A percentile compares a stretch with the other conserved stretches of the same genome.
phyloP scores from a whole-genome alignment of 2,797 vertebrate species.

The Phoebastria nigripes region DNA sequence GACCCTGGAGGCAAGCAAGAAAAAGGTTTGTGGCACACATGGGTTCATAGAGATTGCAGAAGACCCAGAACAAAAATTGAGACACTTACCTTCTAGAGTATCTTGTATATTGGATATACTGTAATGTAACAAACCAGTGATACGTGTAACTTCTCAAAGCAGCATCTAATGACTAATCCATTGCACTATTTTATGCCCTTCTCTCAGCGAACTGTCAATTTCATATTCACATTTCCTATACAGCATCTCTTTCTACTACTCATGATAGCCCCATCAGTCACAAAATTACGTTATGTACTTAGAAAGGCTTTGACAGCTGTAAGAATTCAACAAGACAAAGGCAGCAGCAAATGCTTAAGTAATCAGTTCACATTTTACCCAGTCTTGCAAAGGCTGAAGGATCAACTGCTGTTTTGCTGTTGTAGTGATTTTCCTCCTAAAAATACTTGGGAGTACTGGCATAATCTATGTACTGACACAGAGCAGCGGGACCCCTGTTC shows the following conservation, averaged over 20 bases:
- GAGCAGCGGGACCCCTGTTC: neutral
- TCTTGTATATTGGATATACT: neutral
- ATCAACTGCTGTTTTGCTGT: neutral
- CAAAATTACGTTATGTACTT: neutral
- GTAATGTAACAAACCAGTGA: neutral
- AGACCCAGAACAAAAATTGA: neutral
- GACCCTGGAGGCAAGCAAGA: neutral
- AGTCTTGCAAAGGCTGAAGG: neutral
- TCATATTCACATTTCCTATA: neutral
- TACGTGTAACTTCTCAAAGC: neutral
- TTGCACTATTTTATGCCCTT: neutral
- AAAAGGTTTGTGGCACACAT: neutral
- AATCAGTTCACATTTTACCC: neutral
- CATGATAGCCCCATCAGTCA: neutral
- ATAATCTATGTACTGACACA: fast-evolving
- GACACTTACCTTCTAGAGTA: neutral
- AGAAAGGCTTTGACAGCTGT: neutral
- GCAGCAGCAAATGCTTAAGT: neutral
- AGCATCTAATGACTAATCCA: neutral
- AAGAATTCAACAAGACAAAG: slow-evolving; percentile 11
- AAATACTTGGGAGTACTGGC: neutral
- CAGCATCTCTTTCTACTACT: neutral
- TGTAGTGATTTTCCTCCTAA: neutral
- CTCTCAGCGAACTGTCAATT: neutral
- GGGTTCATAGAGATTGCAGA: neutral